Evolutionary conservation across 53 echinoderm and acorn worm genomes (phyloP), one percentile per base, ranked within the genome.

Genomic region (Patiria pectinifera): DNA sequence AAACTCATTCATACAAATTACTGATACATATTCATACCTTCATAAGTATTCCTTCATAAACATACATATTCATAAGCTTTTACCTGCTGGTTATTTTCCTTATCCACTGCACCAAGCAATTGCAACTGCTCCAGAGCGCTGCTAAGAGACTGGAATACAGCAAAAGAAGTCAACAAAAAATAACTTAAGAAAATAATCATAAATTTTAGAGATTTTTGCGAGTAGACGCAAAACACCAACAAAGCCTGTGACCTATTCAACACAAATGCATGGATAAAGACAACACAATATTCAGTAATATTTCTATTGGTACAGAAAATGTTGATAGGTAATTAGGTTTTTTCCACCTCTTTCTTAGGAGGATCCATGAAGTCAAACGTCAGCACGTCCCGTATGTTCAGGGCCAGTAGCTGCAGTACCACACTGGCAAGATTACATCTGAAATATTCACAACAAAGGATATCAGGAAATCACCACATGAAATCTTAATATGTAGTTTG

Each of bases 331-430:
- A 0, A 9, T 53, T 8, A 53, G 5, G 5, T 69, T 14, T 18
- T 46, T 49, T 83, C 88, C 92, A 99, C 99, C 97, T 99, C 99
- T 93, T 92, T 82, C 71, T 96, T 91, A 5, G 99, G 99, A 62
- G 96, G 95, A 69, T 99, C 99, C 95, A 99, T 97, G 84, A 99
- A 99, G 82, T 99, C 99, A 96, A 99, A 99, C 80, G 91, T 93
- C 35, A 99, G 35, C 45, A 99, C 93, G 80, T 99, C 95, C 75
- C 88, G 91, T 26, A 99, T 96, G 76, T 93, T 93, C 14, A 99
- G 87, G 14, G 99, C 95, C 59, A 99, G 85, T 14, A 99, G 92
- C 82, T 99, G 99, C 4, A 99, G 86, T 24, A 99, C 99, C 45
- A 99, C 99, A 91, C 83, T 99, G 21, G 97, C 91, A 26, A 99